Evolutionary conservation across 2,113 vertebrate species (phyloP).

Genomic region (Pseudopodoces humilis): DNA sequence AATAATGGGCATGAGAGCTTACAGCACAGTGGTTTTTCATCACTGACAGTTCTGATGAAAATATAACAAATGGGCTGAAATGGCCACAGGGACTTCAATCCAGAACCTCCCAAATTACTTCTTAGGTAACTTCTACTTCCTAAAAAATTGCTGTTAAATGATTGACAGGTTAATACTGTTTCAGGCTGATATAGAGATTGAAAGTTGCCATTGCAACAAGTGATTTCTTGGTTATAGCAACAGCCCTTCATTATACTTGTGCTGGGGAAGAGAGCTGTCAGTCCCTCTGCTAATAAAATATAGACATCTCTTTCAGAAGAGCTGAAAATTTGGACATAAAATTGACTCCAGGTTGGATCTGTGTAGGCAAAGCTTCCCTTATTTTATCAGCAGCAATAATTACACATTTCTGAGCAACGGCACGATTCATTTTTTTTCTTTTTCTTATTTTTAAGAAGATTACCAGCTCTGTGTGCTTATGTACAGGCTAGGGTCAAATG

Average conservation of each 20-base stretch:
- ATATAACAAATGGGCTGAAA: constrained; percentile 64
- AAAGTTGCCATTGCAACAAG: constrained; percentile 55
- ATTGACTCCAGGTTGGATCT: not conserved
- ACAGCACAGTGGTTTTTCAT: constrained; percentile 56
- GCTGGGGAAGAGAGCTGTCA: not conserved
- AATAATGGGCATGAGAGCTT: constrained; percentile 48
- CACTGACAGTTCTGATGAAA: constrained; percentile 62
- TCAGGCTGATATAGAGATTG: constrained; percentile 33
- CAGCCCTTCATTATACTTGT: constrained; percentile 12
- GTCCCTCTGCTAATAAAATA: constrained; percentile 24
- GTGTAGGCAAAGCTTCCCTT: not conserved
- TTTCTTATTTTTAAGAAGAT: not conserved
- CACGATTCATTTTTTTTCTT: not conserved
- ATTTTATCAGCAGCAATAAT: not conserved
- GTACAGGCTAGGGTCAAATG: not conserved
- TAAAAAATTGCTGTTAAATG: constrained; percentile 40
- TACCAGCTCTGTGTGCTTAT: not conserved
- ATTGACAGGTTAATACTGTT: constrained; percentile 61
- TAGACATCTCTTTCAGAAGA: not conserved
- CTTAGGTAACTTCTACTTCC: constrained; percentile 42
- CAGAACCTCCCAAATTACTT: constrained; percentile 44
- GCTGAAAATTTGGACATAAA: not conserved
- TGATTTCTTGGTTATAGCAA: constrained; percentile 48
- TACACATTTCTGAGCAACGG: not conserved
- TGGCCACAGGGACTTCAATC: constrained; percentile 50